Evolutionary conservation across 1,140 invertebrate species (phyloP), one percentile per base, ranked within the genome.

Genomic region (Drosophila kurseongensis): DNA sequence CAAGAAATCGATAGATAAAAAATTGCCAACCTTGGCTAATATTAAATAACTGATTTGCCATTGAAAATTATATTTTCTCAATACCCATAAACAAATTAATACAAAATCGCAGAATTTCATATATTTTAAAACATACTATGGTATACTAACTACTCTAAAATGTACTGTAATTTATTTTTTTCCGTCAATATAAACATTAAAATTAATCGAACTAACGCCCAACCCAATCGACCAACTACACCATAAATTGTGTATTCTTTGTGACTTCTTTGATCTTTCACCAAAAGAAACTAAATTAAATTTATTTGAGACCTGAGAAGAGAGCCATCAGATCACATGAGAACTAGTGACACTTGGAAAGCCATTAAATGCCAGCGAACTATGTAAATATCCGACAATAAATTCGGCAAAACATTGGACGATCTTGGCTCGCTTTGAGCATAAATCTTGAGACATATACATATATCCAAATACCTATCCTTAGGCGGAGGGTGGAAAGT

Each of bases 371-470:
- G 69, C 29, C 48, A 67, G 52, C 58, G 14, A 82, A 82, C 67
- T 84, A 84, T 83, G 75, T 84, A 84, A 84, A 83, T 83, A 75
- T 57, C 14, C 62, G 51, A 41, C 71, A 67, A 80, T 80, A 80
- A 83, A 84, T 80, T 83, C 45, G 61, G 58, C 56, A 42, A 51
- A 77, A 40, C 12, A 59, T 14, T 10, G 29, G 48, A 8, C 18
- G 47, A 57, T 55, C 63, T 41, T 68, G 67, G 79, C 79, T 82
- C 79, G 82, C 79, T 82, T 82, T 82, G 61, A 58, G 60, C 67
- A 81, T 81, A 81, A 73, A 81, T 81, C 68, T 76, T 14, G 27
- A 35, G 23, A 59, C 45, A 23, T 44, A 18, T 27, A 23, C 18
- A 18, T 47, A 52, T 10, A 52, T 42, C 12, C 8, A 36, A 16